Evolutionary conservation across 2,797 vertebrate genomes (phyloP).

Genomic region (Iguana delicatissima): DNA sequence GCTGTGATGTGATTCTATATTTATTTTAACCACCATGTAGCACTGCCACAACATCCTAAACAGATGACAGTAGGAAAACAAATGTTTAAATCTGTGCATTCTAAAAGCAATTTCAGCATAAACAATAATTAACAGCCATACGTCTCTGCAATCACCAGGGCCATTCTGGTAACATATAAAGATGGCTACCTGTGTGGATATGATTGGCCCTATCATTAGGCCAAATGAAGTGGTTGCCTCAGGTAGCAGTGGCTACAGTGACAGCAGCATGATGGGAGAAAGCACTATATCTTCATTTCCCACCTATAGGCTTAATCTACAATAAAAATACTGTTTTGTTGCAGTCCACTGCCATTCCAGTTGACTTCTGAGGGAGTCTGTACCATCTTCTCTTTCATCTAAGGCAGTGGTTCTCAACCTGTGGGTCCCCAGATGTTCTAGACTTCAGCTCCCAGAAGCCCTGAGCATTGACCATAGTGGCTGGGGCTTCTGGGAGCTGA

Average conservation of each 20-base stretch:
- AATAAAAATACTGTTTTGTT: neutral
- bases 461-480: too few relatives aligned
- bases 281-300: neutral
- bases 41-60: slow-evolving; percentile 3
- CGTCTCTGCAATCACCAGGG: neutral
- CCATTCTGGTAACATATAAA: neutral
- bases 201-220: neutral
- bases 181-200: slow-evolving; percentile 4
- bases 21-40: slow-evolving; percentile 29
- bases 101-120: neutral
- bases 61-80: slow-evolving; percentile 16
- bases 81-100: slow-evolving; percentile 36
- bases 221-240: neutral
- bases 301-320: neutral
- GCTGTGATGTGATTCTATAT: slow-evolving; percentile 24
- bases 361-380: neutral
- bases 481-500: too few relatives aligned
- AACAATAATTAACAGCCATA: slow-evolving; percentile 29
- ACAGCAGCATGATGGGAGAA: neutral
- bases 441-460: too few relatives aligned
- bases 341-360: neutral
- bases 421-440: too few relatives aligned
- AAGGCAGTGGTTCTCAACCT: too few relatives aligned
- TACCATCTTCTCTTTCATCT: neutral
- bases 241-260: neutral